Conservation (phyloP, 2,113 vertebrate genomes). For the Grallaria varia region DNA sequence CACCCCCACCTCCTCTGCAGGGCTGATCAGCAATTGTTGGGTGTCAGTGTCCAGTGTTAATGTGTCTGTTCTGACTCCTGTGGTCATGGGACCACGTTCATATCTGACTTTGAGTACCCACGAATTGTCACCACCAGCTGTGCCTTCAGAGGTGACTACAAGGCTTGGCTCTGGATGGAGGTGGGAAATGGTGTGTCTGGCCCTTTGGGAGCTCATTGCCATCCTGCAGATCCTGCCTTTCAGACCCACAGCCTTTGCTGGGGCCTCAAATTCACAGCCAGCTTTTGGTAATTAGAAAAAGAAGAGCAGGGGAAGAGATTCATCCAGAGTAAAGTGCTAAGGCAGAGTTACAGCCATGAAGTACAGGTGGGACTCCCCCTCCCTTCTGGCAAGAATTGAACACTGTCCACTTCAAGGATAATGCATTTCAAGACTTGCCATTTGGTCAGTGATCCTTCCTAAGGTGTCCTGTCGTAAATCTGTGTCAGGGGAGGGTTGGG, state of each 20-base stretch:
- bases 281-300: not conserved
- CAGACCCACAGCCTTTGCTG: not conserved
- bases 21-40: not conserved
- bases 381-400: not conserved
- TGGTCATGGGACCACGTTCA: not conserved
- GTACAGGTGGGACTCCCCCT: not conserved
- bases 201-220: not conserved
- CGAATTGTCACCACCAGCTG: not conserved
- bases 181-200: not conserved
- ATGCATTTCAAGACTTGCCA: not conserved
- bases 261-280: not conserved
- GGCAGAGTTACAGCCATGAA: not conserved
- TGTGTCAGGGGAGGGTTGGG: accelerated
- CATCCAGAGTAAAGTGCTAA: not conserved
- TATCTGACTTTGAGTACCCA: not conserved
- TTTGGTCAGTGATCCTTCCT: not conserved
- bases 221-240: not conserved
- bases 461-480: not conserved
- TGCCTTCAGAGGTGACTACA: not conserved
- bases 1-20: not conserved
- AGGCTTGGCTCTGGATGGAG: not conserved
- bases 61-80: accelerated
- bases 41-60: not conserved
- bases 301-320: not conserved
- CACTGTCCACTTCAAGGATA: not conserved